These are phyloP conservation scores for Malacoctenus gilli DNA, from an alignment of 2,797 vertebrate genomes.

Conservation along the genomic window DNA sequence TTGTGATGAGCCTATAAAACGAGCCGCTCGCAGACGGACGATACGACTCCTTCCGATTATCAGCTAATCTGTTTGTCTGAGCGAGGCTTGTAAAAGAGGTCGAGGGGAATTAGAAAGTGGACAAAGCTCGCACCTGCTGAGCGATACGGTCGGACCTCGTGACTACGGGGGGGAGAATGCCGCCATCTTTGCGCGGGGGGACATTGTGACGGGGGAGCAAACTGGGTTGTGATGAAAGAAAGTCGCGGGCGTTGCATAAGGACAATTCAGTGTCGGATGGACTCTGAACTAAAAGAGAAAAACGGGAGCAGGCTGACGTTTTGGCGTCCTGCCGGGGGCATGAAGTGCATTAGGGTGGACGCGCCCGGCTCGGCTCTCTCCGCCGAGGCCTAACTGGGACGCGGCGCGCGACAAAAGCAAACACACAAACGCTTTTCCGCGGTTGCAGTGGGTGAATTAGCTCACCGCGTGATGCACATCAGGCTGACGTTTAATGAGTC, in stretches of 20 bases:
- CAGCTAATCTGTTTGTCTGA: conserved; percentile 11
- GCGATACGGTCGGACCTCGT: no score
- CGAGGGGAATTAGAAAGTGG: conserved; percentile 12
- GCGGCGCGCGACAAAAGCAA: conserved; percentile 26
- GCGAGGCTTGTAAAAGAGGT: conserved; percentile 24
- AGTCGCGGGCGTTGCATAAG: conserved; percentile 19
- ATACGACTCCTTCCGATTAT: not conserved
- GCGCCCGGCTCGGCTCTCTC: conserved; percentile 11
- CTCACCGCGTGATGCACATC: conserved; percentile 27
- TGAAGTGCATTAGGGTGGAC: conserved; percentile 29
- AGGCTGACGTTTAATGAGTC: conserved; percentile 56
- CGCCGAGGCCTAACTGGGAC: conserved; percentile 17
- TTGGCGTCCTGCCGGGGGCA: conserved; percentile 16
- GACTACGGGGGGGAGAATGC: conserved; percentile 8
- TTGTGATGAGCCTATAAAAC: conserved; percentile 48
- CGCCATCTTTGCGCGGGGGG: conserved; percentile 1
- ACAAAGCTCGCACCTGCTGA: conserved; percentile 1
- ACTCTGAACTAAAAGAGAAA: conserved; percentile 39
- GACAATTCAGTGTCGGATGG: conserved; percentile 22
- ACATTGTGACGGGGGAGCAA: conserved; percentile 29
- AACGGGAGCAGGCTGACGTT: conserved; percentile 26
- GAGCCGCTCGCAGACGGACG: not conserved
- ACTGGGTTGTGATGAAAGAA: conserved; percentile 23
- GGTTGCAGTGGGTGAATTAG: conserved; percentile 30
- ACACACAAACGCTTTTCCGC: not conserved